Evolutionary conservation across 2,888 invertebrate genomes (phyloP).

Genomic region (Chrysolina oricalcia): DNA sequence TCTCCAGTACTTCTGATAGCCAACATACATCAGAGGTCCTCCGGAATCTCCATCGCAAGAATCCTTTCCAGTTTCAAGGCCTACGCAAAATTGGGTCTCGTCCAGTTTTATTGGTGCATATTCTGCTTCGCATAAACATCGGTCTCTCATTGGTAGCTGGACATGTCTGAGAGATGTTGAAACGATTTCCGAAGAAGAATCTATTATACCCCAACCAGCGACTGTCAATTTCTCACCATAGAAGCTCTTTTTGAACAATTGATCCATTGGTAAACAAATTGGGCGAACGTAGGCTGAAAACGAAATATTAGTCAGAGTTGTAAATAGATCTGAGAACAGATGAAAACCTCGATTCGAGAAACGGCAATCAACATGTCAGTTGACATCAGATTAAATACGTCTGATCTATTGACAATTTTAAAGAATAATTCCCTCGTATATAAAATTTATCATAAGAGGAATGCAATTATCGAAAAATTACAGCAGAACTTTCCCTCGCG

Average conservation of each 20-base stretch:
- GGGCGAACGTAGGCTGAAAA: conserved; percentile 74
- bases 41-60: conserved; percentile 79
- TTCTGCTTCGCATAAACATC: conserved; percentile 39
- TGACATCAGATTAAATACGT: no score
- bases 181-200: conserved; percentile 40
- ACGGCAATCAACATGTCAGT: no score
- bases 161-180: conserved; percentile 46
- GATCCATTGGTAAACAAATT: conserved; percentile 75
- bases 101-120: conserved; percentile 37
- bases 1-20: conserved; percentile 58
- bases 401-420: no score
- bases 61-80: conserved; percentile 74
- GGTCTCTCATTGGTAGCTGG: conserved; percentile 42
- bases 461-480: no score
- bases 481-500: no score
- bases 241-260: conserved; percentile 64
- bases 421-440: no score
- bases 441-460: no score
- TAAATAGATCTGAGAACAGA: no score
- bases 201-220: conserved; percentile 72
- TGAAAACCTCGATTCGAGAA: no score
- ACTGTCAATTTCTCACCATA: conserved; percentile 72
- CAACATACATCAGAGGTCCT: conserved; percentile 75
- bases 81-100: conserved; percentile 51
- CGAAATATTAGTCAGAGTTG: conserved; percentile 37